Percentiles rank a stretch among this genome's conserved stretches.
These are phyloP conservation scores for Cricetomys ansorgei DNA, from an alignment of 2,113 vertebrate species.

Conservation along the genomic window DNA sequence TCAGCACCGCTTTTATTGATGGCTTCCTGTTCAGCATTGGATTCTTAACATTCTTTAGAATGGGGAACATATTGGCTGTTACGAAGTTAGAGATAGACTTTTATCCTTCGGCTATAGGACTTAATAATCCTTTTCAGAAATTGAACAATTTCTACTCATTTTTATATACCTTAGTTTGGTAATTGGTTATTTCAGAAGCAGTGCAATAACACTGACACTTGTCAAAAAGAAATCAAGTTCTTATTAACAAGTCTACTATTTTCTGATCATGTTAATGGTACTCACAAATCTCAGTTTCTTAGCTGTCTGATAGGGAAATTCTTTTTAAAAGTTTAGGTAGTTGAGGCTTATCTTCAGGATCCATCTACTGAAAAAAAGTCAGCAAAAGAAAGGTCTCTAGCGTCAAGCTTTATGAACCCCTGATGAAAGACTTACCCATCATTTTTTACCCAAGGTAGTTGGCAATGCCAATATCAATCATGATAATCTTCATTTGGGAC, in stretches of 20 bases:
- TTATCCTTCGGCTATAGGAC: background rate
- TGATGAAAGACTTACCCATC: background rate
- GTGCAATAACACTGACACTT: background rate
- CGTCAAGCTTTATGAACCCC: background rate
- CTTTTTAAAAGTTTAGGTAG: background rate
- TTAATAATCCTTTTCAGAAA: slow-evolving; percentile 14
- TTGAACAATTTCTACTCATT: background rate
- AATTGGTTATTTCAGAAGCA: slow-evolving; percentile 25
- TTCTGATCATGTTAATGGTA: background rate
- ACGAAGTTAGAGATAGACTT: background rate
- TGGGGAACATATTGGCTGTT: background rate
- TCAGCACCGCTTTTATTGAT: background rate
- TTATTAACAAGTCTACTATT: background rate
- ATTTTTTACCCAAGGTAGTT: background rate
- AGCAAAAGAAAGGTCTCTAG: background rate
- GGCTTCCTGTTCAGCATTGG: background rate
- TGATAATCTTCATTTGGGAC: background rate
- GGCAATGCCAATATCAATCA: background rate
- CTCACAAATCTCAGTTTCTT: background rate
- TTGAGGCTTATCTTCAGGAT: background rate
- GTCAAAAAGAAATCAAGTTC: background rate
- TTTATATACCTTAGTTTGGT: background rate
- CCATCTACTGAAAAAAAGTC: background rate
- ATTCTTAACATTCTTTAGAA: background rate
- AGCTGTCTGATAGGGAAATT: background rate